These are phyloP conservation scores for Ophiothrix spiculata DNA, from an alignment of 35 echinoderm and acorn worm genomes.

Conservation along the genomic window DNA sequence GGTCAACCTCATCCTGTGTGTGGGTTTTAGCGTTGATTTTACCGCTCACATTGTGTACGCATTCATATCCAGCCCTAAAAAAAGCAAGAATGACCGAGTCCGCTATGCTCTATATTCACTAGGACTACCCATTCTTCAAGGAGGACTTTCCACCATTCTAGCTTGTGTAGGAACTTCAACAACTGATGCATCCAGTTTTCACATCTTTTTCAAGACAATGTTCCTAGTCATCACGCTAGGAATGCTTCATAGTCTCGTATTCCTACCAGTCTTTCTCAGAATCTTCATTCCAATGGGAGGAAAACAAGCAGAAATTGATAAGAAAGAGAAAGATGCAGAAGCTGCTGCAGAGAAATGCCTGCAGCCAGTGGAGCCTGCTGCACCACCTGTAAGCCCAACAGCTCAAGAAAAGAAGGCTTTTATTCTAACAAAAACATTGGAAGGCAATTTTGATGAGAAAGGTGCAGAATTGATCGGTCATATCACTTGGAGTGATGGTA, in stretches of 20 bases:
- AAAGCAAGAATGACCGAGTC: background rate
- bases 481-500: background rate
- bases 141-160: slow-evolving; percentile 47
- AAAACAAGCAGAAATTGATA: background rate
- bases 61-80: slow-evolving; percentile 42
- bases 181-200: slow-evolving; percentile 49
- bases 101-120: slow-evolving; percentile 44
- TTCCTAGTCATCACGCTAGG: slow-evolving; percentile 71
- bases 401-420: background rate
- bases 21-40: slow-evolving; percentile 87
- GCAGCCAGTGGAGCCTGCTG: background rate
- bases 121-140: slow-evolving; percentile 68
- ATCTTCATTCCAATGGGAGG: slow-evolving; percentile 1
- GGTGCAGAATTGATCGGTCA: background rate
- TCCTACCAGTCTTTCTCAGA: slow-evolving; percentile 55
- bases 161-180: slow-evolving; percentile 24
- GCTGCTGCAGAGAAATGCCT: background rate
- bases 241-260: slow-evolving; percentile 57
- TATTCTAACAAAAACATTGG: background rate
- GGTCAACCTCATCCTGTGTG: slow-evolving; percentile 63
- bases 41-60: slow-evolving; percentile 81
- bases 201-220: slow-evolving; percentile 76
- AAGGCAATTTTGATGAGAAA: background rate
- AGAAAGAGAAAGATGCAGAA: background rate
- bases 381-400: background rate